Evolutionary conservation across 2,888 invertebrate genomes (phyloP), one percentile per base, ranked within the genome.

Genomic region (Agrochola litura): DNA sequence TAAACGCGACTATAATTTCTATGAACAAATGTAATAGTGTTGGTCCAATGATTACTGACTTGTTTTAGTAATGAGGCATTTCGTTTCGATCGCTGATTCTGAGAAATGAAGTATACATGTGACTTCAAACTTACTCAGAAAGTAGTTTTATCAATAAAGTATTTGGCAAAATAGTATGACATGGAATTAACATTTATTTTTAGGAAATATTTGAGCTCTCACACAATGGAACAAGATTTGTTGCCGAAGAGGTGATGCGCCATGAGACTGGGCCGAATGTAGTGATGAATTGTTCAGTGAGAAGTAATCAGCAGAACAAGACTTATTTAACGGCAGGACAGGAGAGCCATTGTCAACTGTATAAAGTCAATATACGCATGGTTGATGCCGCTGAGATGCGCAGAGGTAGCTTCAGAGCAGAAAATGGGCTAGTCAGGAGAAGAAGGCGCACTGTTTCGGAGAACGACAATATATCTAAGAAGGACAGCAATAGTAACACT

Each of bases 201-300:
- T 92, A 99, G 99, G 99, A 99, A 97, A 98, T 99, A 91, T 99
- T 98, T 95, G 99, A 99, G 95, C 95, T 99, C 73, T 98, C 98
- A 76, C 98, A 98, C 92, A 98, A 99, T 95, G 99, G 99, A 46
- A 97, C 97, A 54, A 97, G 98, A 86, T 98, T 99, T 92, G 97
- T 98, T 76, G 99, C 99, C 0, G 98, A 99, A 93, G 99, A 99
- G 96, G 98, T 99, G 77, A 98, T 98, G 92, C 97, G 99, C 73
- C 98, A 99, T 92, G 99, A 99, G 94, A 99, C 99, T 2, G 99
- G 99, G 4, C 97, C 98, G 0, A 98, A 98, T 91, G 99, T 99
- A 69, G 98, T 99, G 0, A 99, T 99, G 99, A 99, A 99, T 91
- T 98, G 98, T 92, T 97, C 98, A 0, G 97, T 98, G 9, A 97